Base-by-base conservation (phyloP, 1,140 invertebrate genomes). In the Oncopodura yosiiana region DNA sequence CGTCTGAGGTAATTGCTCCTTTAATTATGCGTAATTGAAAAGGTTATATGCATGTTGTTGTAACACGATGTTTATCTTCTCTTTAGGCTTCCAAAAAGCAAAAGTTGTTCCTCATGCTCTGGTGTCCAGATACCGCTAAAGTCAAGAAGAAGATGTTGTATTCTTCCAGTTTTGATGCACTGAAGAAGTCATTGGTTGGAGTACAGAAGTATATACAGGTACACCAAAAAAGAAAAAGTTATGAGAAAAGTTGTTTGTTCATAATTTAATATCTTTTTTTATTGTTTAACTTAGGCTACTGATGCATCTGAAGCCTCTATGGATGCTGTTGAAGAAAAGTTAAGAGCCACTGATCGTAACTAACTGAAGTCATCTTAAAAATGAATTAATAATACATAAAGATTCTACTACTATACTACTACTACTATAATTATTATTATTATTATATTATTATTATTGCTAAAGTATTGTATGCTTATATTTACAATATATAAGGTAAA, bases 131-230 rank as follows among this genome's bases (percentile, higher is more conserved):
- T 73, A 90, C 85, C 70, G 90, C 92, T 66, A 92, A 90, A 74
- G 87, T 95, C 54, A 95, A 94, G 80, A 94, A 94, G 86, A 96
- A 96, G 83, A 96, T 96, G 92, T 84, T 96, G 78, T 96, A 96
- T 76, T 94, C 93, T 44, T 86, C 87, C 78, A 94, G 89, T 67
- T 95, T 94, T 69, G 90, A 94, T 73, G 91, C 91, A 65, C 76
- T 96, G 65, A 94, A 94, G 77, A 92, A 93, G 71, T 89, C 91
- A 56, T 76, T 96, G 67, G 87, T 92, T 58, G 93, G 93, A 67
- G 86, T 96, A 66, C 89, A 92, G 75, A 94, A 94, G 76, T 94
- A 93, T 77, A 89, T 96, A 72, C 93, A 97, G 71, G 79, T 75
- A 61, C 65, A 57, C 34, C 21, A 41, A 18, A 19, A 8, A 24